These are phyloP conservation scores for Thalassarche chlororhynchos DNA, from an alignment of 2,113 vertebrate genomes.

Conservation along the genomic window DNA sequence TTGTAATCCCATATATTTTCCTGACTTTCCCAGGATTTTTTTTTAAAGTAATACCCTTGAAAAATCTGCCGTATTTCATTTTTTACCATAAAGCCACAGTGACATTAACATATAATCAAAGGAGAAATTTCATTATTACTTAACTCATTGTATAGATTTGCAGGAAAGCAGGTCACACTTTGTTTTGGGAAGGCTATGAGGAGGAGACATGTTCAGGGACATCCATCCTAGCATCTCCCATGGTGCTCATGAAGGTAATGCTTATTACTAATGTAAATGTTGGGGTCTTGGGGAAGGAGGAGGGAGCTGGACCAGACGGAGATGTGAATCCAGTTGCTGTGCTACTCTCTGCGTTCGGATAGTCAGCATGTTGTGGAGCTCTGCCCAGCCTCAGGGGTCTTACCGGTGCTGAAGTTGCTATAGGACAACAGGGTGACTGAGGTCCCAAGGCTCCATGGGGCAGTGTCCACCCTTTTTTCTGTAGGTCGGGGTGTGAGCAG, in stretches of 20 bases:
- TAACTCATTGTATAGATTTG: not conserved
- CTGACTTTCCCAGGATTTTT: not conserved
- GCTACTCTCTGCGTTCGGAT: not conserved
- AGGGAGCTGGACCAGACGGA: not conserved
- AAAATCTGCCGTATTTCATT: not conserved
- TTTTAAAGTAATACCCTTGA: not conserved
- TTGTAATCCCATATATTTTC: not conserved
- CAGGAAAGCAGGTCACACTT: not conserved
- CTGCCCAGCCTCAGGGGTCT: not conserved
- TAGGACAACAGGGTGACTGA: not conserved
- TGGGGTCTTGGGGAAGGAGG: not conserved
- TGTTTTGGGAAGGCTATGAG: not conserved
- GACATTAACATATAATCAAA: not conserved
- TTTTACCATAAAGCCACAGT: not conserved
- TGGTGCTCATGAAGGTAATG: not conserved
- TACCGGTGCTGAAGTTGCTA: not conserved
- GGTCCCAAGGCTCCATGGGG: not conserved
- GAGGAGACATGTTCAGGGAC: not conserved
- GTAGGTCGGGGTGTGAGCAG: not conserved
- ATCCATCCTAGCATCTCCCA: not conserved
- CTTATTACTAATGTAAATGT: not conserved
- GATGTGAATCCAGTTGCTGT: not conserved
- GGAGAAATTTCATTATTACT: not conserved
- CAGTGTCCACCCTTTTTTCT: not conserved
- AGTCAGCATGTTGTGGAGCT: fast-evolving